Conservation (phyloP, 2,797 vertebrate species). For the Hoplostethus atlanticus region DNA sequence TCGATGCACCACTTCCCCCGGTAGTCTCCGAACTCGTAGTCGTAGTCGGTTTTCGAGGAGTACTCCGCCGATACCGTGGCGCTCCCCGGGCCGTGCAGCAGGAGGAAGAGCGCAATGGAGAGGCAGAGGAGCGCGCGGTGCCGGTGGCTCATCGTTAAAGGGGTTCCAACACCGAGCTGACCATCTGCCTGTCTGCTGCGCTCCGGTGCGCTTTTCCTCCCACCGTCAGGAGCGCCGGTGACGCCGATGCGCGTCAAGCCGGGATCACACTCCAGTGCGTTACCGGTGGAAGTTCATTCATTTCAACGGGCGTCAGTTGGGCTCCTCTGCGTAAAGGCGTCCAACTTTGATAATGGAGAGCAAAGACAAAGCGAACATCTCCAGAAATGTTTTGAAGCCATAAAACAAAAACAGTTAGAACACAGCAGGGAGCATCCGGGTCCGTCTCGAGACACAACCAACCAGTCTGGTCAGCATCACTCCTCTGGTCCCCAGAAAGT, state of each 20-base stretch:
- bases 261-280: background rate
- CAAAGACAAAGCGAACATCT: too few species aligned
- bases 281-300: background rate
- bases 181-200: slow-evolving; percentile 6
- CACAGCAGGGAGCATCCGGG: too few species aligned
- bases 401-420: too few species aligned
- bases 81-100: slow-evolving; percentile 28
- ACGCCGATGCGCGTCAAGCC: slow-evolving; percentile 40
- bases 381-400: too few species aligned
- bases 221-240: slow-evolving; percentile 12
- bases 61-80: slow-evolving; percentile 58
- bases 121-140: slow-evolving; percentile 43
- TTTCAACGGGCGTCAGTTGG: background rate
- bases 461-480: too few species aligned
- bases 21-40: slow-evolving; percentile 86
- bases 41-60: slow-evolving; percentile 75
- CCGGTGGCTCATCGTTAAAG: slow-evolving; percentile 67
- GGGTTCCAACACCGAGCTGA: slow-evolving; percentile 2
- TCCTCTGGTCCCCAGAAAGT: too few species aligned
- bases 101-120: slow-evolving; percentile 52
- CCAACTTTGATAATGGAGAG: too few species aligned
- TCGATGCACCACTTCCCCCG: slow-evolving; percentile 86
- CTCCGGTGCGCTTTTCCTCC: slow-evolving; percentile 23
- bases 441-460: too few species aligned
- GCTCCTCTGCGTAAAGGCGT: too few species aligned